Base-by-base conservation (phyloP, 2,888 invertebrate species). In the Drosophila pseudotakahashii region DNA sequence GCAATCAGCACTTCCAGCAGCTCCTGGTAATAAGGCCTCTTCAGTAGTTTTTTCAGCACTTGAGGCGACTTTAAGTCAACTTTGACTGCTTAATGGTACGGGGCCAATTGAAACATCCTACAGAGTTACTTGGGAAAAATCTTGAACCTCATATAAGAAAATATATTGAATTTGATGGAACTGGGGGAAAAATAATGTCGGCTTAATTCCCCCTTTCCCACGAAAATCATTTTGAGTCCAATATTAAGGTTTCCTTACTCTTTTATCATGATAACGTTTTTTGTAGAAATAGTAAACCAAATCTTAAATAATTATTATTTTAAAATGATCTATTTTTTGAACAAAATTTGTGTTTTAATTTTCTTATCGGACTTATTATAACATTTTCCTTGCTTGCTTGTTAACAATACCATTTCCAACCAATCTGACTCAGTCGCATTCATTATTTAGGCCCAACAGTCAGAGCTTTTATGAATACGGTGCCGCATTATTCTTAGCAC, bases 31-130 rank as follows among this genome's bases (percentile, higher is more conserved):
- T 60, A 73, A 52, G 58, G 68, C 34, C 73, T 73, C 73, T 75
- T 50, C 66, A 66, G 63, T 34, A 32, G 73, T 71, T 88, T 83
- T 85, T 76, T 88, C 83, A 85, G 75, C 85, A 86, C 88, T 85
- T 60, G 54, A 63, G 58, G 48, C 53, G 61, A 45, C 72, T 71
- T 67, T 53, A 72, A 81, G 70, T 75, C 64, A 52, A 67, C 69
- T 73, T 26, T 41, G 34, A 30, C 54, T 66, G 66, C 41, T 59
- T 32, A 30, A 23, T 58, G 41, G 30, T 34, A 4, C 23, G 51
- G 14, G 39, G 64, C 39, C 53, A 53, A 63, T 53, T 66, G 64
- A 66, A 34, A 41, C 39, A 39, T 68, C 37, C 53, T 9, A 44
- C 9, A 50, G 5, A 9, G 13, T 7, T 3, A 41, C n/a, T n/a